Base-by-base conservation (phyloP, 2,888 invertebrate genomes). In the Tinea trinotella region DNA sequence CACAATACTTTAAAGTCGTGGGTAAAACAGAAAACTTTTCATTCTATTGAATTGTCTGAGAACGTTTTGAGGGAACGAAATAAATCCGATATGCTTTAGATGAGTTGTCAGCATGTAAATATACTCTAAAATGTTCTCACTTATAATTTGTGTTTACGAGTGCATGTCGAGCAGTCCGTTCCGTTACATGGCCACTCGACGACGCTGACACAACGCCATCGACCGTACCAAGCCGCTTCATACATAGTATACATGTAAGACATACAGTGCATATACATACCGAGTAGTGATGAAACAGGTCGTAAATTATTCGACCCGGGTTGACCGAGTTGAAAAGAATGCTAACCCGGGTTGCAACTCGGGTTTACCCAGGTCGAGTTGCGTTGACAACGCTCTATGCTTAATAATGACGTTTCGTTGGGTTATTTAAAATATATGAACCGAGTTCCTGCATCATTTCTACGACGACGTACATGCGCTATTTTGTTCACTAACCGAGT, bases 141-240 rank as follows among this genome's bases (percentile, higher is more conserved):
- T 83, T 79, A 82, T 84, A 84, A 84, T 85, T 85, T 79, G 85
- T 84, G 85, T 70, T 82, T 79, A 83, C n/a, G 67, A 74, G 75
- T 77, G 83, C 85, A 83, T 85, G 80, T 82, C 85, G 82, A 68
- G 74, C 74, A 71, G 72, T 78, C 68, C 77, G 82, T 80, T 81
- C 84, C 84, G 84, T 80, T 84, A 79, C 75, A 75, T 76, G 80
- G 70, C 71, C 68, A 64, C 74, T 19, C 67, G 74, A 72, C 70
- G 71, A 69, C 70, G 53, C 49, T 12, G 56, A 24, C 46, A 19
- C 18, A 12, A 40, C 50, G 53, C 40, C 22, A 22, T 22, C 22
- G 22, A 22, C 7, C 22, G 7, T 30, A 30, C 30, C 4, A 30
- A 7, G 7, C 7, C 7, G 30, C 30, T 30, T 30, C 30, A 30